Evolutionary conservation across 2,888 invertebrate genomes (phyloP).

Genomic region (Lacanobia wlatinum): DNA sequence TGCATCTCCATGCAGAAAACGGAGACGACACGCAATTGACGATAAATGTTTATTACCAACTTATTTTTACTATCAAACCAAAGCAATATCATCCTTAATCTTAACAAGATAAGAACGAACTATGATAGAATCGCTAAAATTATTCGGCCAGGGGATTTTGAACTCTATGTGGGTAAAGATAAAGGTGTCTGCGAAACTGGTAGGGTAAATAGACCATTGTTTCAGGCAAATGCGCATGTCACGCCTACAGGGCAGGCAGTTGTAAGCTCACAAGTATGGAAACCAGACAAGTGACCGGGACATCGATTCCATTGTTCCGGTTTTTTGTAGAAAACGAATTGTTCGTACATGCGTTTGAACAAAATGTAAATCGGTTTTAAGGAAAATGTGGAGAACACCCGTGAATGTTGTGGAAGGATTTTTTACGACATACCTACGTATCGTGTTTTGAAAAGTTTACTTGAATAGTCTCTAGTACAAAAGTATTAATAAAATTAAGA

Average conservation of each 20-base stretch:
- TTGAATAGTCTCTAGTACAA: no score
- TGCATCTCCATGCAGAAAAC: slow-evolving; percentile 63
- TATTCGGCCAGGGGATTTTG: slow-evolving; percentile 13
- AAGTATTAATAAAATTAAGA: no score
- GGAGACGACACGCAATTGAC: slow-evolving; percentile 55
- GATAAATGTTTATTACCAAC: slow-evolving; percentile 41
- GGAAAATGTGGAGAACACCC: slow-evolving; percentile 38
- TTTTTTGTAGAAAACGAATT: slow-evolving; percentile 62
- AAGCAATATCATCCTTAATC: slow-evolving; percentile 14
- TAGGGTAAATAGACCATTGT: slow-evolving; percentile 35
- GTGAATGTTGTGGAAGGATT: neutral
- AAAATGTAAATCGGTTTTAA: slow-evolving; percentile 46
- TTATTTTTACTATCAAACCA: neutral
- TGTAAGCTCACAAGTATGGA: slow-evolving; percentile 66
- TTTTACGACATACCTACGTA: neutral
- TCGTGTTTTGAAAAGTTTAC: neutral
- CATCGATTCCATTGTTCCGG: slow-evolving; percentile 77
- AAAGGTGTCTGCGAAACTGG: slow-evolving; percentile 7
- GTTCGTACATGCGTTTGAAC: slow-evolving; percentile 22
- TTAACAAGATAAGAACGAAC: neutral
- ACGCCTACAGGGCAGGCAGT: slow-evolving; percentile 70
- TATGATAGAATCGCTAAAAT: neutral
- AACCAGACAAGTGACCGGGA: slow-evolving; percentile 71
- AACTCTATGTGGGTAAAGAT: accelerated
- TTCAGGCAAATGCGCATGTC: slow-evolving; percentile 46